Evolutionary conservation across 2,797 vertebrate genomes (phyloP).

Genomic region (Lagocephalus sceleratus): DNA sequence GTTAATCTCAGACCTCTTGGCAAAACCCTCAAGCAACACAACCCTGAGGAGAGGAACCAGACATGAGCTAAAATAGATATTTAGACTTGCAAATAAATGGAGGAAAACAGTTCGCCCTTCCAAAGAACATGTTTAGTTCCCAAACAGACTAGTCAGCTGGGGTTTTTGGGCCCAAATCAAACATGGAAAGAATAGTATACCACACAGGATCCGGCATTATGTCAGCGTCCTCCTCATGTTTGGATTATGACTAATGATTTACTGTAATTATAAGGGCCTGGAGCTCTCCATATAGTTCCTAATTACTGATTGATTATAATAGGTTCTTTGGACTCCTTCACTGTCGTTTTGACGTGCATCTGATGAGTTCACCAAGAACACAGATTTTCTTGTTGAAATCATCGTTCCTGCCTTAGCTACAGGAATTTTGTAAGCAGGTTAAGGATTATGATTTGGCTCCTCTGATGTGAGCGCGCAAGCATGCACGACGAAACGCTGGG

Average conservation of each 20-base stretch:
- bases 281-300: slow-evolving; percentile 38
- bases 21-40: slow-evolving; percentile 52
- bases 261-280: slow-evolving; percentile 49
- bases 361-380: slow-evolving; percentile 37
- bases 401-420: background rate
- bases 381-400: slow-evolving; percentile 3
- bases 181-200: slow-evolving; percentile 53
- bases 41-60: slow-evolving; percentile 63
- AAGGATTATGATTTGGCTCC: background rate
- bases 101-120: slow-evolving; percentile 53
- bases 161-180: slow-evolving; percentile 62
- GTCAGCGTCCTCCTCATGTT: slow-evolving; percentile 55
- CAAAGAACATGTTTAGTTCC: slow-evolving; percentile 64
- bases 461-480: background rate
- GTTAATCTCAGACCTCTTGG: slow-evolving; percentile 61
- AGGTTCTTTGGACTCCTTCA: slow-evolving; percentile 16
- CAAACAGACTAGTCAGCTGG: slow-evolving; percentile 60
- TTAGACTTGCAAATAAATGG: slow-evolving; percentile 53
- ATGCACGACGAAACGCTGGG: too few species aligned
- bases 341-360: slow-evolving; percentile 18
- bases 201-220: slow-evolving; percentile 49
- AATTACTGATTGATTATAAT: slow-evolving; percentile 32
- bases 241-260: slow-evolving; percentile 58
- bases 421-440: background rate
- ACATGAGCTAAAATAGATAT: slow-evolving; percentile 74